Percentiles rank a stretch among this genome's conserved stretches.
Conservation (phyloP, 2,113 vertebrate species). For the Scolopax mira region DNA sequence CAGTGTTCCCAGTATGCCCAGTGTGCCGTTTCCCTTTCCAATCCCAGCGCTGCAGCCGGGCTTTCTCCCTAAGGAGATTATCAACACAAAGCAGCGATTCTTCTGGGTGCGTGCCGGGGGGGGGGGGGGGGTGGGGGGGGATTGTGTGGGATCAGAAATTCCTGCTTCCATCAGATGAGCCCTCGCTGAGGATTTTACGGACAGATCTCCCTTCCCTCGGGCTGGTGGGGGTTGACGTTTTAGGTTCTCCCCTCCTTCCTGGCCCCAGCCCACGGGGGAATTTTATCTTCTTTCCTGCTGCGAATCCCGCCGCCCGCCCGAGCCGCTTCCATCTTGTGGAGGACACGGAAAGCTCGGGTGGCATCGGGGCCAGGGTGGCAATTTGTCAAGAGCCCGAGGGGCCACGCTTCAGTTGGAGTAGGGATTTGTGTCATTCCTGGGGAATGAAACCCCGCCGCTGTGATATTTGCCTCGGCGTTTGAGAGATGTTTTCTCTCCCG, state of each 20-base stretch:
- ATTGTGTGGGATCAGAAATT: too few species aligned
- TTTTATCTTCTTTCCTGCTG: not conserved
- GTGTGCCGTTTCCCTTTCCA: not conserved
- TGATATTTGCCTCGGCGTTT: not conserved
- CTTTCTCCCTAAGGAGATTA: constrained; percentile 44
- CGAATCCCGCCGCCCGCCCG: accelerated
- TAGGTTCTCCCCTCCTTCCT: not conserved
- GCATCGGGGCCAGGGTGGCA: not conserved
- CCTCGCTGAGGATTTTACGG: not conserved
- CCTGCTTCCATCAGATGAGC: not conserved
- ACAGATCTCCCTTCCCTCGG: not conserved
- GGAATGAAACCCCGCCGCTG: not conserved
- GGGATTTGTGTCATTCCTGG: constrained; percentile 28
- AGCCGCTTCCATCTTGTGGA: not conserved
- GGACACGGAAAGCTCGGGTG: accelerated
- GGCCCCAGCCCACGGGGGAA: not conserved
- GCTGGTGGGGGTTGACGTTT: not conserved
- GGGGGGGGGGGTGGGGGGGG: too few species aligned
- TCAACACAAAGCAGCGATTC: not conserved
- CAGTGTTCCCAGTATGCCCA: not conserved
- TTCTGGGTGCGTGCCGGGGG: too few species aligned
- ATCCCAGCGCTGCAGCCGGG: not conserved
- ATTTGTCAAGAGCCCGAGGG: constrained; percentile 4
- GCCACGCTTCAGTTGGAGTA: constrained; percentile 6
- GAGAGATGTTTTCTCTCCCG: not conserved